A percentile compares a stretch with the other conserved stretches of the same genome.
Evolutionary conservation across 2,888 invertebrate species (phyloP).

Genomic region (Cryptus armator): DNA sequence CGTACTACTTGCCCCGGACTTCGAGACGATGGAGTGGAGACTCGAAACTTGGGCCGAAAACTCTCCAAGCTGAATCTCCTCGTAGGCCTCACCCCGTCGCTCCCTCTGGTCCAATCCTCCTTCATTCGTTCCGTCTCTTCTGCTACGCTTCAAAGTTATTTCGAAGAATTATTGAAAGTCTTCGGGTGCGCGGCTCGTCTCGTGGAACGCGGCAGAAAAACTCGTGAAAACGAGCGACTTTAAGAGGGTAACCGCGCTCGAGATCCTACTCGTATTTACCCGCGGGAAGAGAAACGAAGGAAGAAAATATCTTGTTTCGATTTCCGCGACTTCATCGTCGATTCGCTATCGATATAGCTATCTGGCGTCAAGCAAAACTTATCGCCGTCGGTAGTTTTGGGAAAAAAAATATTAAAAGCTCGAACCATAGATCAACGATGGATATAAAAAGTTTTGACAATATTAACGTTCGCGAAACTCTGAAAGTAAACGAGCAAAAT

Average conservation of each 20-base stretch:
- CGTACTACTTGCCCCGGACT: conserved; percentile 58
- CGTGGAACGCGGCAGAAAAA: background rate
- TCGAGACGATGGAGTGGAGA: conserved; percentile 41
- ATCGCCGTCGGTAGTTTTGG: background rate
- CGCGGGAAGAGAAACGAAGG: background rate
- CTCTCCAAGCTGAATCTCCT: conserved; percentile 44
- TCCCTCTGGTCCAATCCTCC: conserved; percentile 10
- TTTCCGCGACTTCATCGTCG: background rate
- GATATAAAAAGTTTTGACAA: conserved; percentile 19
- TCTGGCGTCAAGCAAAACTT: background rate
- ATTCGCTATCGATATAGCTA: background rate
- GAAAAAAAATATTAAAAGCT: background rate
- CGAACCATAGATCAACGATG: background rate
- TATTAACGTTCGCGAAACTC: background rate
- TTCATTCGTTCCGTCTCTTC: conserved; percentile 56
- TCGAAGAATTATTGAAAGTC: conserved; percentile 81
- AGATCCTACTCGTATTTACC: background rate
- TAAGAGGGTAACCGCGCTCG: background rate
- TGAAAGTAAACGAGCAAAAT: conserved; percentile 21
- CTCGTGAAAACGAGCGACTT: background rate
- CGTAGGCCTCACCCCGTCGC: conserved; percentile 14
- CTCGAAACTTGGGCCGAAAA: conserved; percentile 65
- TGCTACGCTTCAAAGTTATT: conserved; percentile 78
- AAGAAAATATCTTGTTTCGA: background rate
- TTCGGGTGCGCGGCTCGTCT: conserved; percentile 57